phyloP scores from a whole-genome alignment of 2,888 invertebrate genomes.

The Clunio marinus region DNA sequence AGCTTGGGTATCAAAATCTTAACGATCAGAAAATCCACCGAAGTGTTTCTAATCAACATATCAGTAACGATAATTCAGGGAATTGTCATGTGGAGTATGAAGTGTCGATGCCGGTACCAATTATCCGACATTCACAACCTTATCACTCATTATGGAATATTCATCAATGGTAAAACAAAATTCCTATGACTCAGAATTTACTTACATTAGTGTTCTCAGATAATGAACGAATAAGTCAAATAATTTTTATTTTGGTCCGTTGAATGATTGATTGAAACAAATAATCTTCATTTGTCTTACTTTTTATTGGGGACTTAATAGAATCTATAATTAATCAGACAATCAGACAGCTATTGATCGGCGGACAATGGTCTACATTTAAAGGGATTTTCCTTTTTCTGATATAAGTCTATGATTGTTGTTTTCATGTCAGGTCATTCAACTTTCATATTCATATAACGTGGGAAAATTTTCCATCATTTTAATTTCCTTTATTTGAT shows the following conservation, averaged over 20 bases:
- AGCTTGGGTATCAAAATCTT: conserved; percentile 26
- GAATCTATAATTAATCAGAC: background rate
- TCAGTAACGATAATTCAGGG: background rate
- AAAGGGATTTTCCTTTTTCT: background rate
- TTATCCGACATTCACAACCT: conserved; percentile 50
- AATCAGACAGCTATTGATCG: no score
- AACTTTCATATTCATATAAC: no score
- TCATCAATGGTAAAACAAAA: conserved; percentile 50
- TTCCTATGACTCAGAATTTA: no score
- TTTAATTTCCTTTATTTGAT: no score
- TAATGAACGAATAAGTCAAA: no score
- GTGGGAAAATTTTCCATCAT: no score
- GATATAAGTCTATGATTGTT: background rate
- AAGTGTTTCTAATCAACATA: conserved; percentile 48
- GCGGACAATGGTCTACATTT: conserved; percentile 8
- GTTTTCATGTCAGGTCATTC: background rate
- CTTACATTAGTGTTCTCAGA: background rate
- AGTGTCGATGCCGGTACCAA: conserved; percentile 50
- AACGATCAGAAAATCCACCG: conserved; percentile 42
- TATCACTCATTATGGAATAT: conserved; percentile 52
- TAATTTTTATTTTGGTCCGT: no score
- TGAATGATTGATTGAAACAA: no score
- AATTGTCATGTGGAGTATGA: conserved; percentile 51
- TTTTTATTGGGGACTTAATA: no score
- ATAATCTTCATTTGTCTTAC: no score